Evolutionary conservation across 1,140 invertebrate genomes (phyloP).

Genomic region (Sycobia sp.): DNA sequence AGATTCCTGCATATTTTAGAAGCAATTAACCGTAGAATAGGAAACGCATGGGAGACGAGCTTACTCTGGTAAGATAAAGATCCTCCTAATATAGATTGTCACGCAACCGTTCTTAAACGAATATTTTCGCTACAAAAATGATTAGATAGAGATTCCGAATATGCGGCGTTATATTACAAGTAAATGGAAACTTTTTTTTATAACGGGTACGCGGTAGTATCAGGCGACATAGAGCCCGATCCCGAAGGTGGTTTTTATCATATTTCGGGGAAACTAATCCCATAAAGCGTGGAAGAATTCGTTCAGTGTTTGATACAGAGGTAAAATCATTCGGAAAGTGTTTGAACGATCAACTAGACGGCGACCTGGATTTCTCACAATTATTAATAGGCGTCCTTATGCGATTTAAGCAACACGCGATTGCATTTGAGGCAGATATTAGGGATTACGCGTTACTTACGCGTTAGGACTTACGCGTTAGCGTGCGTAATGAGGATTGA

Average conservation of each 20-base stretch:
- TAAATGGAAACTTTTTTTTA: constrained; percentile 34
- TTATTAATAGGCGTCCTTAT: too few relatives aligned
- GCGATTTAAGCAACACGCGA: constrained; percentile 36
- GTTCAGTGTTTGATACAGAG: constrained; percentile 45
- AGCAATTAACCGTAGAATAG: too few relatives aligned
- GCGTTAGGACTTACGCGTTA: not conserved
- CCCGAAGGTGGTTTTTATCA: constrained; percentile 39
- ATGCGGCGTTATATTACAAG: constrained; percentile 9
- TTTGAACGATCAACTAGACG: too few relatives aligned
- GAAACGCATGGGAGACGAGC: too few relatives aligned
- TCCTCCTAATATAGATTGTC: not conserved
- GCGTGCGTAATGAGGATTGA: not conserved
- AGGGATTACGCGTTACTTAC: constrained; percentile 21
- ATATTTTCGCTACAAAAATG: constrained; percentile 15
- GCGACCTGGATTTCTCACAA: too few relatives aligned
- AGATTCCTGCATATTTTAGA: too few relatives aligned
- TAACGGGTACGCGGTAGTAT: constrained; percentile 31
- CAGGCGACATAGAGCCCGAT: not conserved
- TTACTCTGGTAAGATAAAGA: too few relatives aligned
- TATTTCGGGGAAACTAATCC: constrained; percentile 42
- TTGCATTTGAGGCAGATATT: not conserved
- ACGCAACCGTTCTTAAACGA: constrained; percentile 6
- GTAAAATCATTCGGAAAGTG: constrained; percentile 34
- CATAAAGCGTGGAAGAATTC: constrained; percentile 41
- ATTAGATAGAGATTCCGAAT: too few relatives aligned